Evolutionary conservation across 2,113 vertebrate genomes (phyloP), one percentile per base, ranked within the genome.

Genomic region (Amphilophus citrinellus): DNA sequence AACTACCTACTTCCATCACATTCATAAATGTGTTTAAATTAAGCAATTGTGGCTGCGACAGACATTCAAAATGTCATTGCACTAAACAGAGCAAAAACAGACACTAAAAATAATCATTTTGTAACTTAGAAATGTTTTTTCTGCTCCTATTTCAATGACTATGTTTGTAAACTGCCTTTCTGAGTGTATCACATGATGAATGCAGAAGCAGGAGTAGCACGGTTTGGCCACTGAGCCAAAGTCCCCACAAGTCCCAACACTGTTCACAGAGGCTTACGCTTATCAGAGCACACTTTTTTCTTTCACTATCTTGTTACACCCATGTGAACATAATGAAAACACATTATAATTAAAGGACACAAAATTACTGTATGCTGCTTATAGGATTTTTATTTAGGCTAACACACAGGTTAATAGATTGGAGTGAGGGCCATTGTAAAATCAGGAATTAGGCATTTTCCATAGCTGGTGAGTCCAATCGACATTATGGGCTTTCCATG

Each of bases 381-480:
- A 61, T 35, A 22, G 75, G 35, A 77, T 80, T 73, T 90, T 66
- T 61, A 73, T 75, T 65, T 65, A 82, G 65, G 77, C 61, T 56
- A 73, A 82, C 82, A 80, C 63, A 22, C 68, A 80, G 86, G 84
- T 88, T 91, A 81, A 88, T 88, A 82, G 79, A 61, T 66, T 71
- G 61, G 20, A 84, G 39, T 35, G n/a, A 76, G 32, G 32, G 76
- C 68, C 35, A 71, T 73, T 80, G 53, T 65, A 42, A 66, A 80
- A 86, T 85, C 59, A 76, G 79, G 61, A 80, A 76, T 77, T 80
- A 79, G 81, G 77, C 61, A 84, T 92, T 91, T 88, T 90, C 91
- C 88, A 89, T 87, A 81, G 89, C 66, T 57, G 80, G n/a, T 83
- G 88, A 81, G 77, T 90, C 77, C 86, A 90, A 91, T 92, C 81